Base-by-base conservation (phyloP, 2,888 invertebrate genomes). In the Drosophila meridiana region DNA sequence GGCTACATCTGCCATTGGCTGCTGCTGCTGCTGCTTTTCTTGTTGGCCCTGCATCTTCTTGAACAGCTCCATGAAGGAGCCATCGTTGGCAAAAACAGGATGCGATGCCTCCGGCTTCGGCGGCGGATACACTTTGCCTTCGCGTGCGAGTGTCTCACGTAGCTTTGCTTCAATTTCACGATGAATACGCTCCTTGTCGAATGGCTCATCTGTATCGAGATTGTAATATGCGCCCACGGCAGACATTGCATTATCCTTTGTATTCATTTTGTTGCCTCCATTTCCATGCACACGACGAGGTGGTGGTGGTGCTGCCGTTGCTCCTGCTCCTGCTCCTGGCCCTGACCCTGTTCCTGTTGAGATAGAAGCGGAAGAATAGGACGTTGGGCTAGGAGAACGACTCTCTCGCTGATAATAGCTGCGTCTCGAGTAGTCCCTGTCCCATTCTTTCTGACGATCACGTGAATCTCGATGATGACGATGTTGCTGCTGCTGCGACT, bases 31-130 rank as follows among this genome's bases (percentile, higher is more conserved):
- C 42, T 58, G 69, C 32, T 59, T 84, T 93, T 60, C 83, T 50
- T 94, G 48, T n/a, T 48, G 52, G 7, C 34, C 94, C 53, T 94
- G 94, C 96, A 98, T 96, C 92, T 96, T 97, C 93, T 98, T 98
- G 89, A 98, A 98, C 95, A 97, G 96, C 92, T 98, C 98, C 89
- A 98, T 94, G 91, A 98, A 98, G 76, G 97, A 97, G 4, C 98
- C 98, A 91, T 98, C 98, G 92, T 98, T 98, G 28, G 93, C 93
- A 64, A 93, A 93, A 0, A 93, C 92, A 0, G 93, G 93, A 83
- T 93, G 93, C 26, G 93, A 92, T 36, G 85, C 70, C 91, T 96
- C 97, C 0, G 95, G 95, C 89, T 97, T 95, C 14, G 94, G 95
- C 4, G 94, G 93, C 64, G 94, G 94, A 62, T 95, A 93, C 0